Percentiles rank a stretch among this genome's conserved stretches.
phyloP scores from a whole-genome alignment of 2,888 invertebrate genomes.

The Eupithecia dodoneata region DNA sequence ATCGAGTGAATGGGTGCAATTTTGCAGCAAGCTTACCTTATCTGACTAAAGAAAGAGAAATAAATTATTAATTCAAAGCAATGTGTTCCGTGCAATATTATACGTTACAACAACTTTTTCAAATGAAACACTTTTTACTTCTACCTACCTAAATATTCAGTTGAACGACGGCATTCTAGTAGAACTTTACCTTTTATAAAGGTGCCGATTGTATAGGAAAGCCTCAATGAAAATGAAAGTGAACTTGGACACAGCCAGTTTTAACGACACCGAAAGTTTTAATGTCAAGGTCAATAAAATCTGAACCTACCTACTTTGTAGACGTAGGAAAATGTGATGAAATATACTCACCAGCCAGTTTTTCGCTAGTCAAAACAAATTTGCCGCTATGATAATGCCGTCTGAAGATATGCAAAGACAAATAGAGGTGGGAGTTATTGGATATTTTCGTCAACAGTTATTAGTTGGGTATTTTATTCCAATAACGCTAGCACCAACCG shows the following conservation, averaged over 20 bases:
- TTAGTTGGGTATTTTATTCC: too few relatives aligned
- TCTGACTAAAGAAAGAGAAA: too few relatives aligned
- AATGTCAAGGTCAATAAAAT: slow-evolving; percentile 35
- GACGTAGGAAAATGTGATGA: background rate
- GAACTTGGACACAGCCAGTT: slow-evolving; percentile 37
- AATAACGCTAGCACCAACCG: too few relatives aligned
- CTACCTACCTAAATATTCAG: too few relatives aligned
- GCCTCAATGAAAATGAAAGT: slow-evolving; percentile 40
- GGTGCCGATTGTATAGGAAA: background rate
- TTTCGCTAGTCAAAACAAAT: background rate
- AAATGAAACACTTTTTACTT: too few relatives aligned
- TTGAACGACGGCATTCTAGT: too few relatives aligned
- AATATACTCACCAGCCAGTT: background rate
- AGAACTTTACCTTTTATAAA: background rate
- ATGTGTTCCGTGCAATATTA: too few relatives aligned
- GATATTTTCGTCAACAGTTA: too few relatives aligned
- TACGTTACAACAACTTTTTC: too few relatives aligned
- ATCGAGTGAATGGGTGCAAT: background rate
- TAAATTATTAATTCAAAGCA: too few relatives aligned
- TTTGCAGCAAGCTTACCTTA: background rate
- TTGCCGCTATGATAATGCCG: background rate
- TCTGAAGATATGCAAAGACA: background rate
- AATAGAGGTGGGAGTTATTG: too few relatives aligned
- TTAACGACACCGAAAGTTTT: slow-evolving; percentile 42
- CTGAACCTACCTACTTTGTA: background rate